Evolutionary conservation across 2,113 vertebrate species (phyloP), one percentile per base, ranked within the genome.

Genomic region (Macaca fascicularis): DNA sequence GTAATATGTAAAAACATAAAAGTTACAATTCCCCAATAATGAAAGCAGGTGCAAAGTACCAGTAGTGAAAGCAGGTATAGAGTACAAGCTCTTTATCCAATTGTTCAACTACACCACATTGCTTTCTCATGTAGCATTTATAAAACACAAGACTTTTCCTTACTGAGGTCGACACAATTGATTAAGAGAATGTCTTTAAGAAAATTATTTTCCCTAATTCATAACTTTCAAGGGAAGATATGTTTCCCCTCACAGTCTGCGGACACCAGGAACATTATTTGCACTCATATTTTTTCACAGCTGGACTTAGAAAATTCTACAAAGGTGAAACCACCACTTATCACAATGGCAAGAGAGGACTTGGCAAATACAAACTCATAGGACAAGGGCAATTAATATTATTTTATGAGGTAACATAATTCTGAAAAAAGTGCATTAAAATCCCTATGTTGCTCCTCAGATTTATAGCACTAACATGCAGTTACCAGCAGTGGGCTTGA

Each of bases 331-430:
- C 2, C 0, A 0, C 52, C 35, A 88, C 83, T 89, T 81, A 43
- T 14, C 17, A 25, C 10, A 93, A 79, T 7, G 40, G 11, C 94
- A 25, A 43, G 80, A 69, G 52, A 59, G 11, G 76, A 79, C 25
- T 13, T 30, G 84, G 80, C 83, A 96, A 96, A 72, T 19, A 74
- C 7, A 35, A 55, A 72, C 50, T 12, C 23, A 19, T 20, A 61
- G 64, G 14, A 48, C 69, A 57, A 80, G 35, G 32, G 32, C 3
- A 90, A 94, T 78, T 96, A 52, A 19, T 0, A 92, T 10, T n/a
- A 86, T 97, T 97, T 98, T 83, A 70, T 20, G 50, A 94, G 12
- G 91, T 50, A 94, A 94, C 43, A 25, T 2, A 91, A 96, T 82
- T 85, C 50, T 27, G 48, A 61, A 61, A 13, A 81, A 97, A 93